Conservation (phyloP, 2,113 vertebrate species). For the Petaurus breviceps region DNA sequence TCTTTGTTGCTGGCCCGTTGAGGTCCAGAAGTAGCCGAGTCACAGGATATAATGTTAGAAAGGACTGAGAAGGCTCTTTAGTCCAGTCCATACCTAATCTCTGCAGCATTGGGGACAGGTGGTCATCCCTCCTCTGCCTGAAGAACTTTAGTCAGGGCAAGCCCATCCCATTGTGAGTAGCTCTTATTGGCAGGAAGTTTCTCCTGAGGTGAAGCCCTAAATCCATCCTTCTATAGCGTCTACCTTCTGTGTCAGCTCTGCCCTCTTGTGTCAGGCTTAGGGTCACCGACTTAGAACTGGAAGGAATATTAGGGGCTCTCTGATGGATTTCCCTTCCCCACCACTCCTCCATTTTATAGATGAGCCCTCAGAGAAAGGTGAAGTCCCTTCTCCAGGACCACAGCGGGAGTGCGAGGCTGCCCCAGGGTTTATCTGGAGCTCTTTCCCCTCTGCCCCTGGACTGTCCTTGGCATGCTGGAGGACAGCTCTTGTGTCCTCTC, state of each 20-base stretch:
- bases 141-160: not conserved
- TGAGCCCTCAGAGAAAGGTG: not conserved
- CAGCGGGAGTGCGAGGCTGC: not conserved
- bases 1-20: constrained; percentile 71
- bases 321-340: not conserved
- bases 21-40: constrained; percentile 30
- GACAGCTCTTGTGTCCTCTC: not conserved
- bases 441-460: not conserved
- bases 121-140: not conserved
- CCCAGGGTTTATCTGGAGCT: not conserved
- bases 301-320: not conserved
- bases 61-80: not conserved
- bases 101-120: not conserved
- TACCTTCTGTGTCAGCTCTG: not conserved
- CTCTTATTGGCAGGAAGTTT: not conserved
- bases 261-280: not conserved
- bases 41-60: not conserved
- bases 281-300: not conserved
- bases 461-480: not conserved
- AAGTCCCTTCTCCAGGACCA: not conserved
- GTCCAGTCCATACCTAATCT: not conserved
- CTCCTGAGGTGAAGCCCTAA: not conserved
- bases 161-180: not conserved
- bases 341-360: not conserved
- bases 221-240: not conserved